A percentile compares a stretch with the other conserved stretches of the same genome.
These are phyloP conservation scores for Bursaphelenchus mucronatus DNA, from an alignment of 1,140 invertebrate genomes.

Conservation along the genomic window DNA sequence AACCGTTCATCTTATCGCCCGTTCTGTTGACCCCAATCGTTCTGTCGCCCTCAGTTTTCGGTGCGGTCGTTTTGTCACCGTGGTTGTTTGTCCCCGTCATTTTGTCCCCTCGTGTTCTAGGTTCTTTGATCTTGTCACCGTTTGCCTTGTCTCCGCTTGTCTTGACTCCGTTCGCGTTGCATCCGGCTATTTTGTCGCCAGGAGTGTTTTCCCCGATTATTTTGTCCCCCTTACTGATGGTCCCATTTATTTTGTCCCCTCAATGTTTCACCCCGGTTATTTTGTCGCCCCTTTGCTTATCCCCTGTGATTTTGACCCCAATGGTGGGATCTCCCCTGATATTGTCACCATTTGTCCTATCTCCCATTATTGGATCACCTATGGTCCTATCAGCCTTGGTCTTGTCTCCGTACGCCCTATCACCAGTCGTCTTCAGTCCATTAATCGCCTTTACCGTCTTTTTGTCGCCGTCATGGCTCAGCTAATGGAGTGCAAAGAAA, in stretches of 20 bases:
- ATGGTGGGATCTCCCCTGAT: slow-evolving; percentile 21
- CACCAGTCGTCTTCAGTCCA: slow-evolving; percentile 21
- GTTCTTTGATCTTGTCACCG: slow-evolving; percentile 42
- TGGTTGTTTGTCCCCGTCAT: slow-evolving; percentile 32
- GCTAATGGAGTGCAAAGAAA: background rate
- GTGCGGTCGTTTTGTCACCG: slow-evolving; percentile 34
- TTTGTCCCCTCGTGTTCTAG: slow-evolving; percentile 30
- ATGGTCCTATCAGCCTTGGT: slow-evolving; percentile 15
- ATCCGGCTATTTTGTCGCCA: slow-evolving; percentile 39
- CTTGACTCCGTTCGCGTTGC: slow-evolving; percentile 23
- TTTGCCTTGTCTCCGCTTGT: slow-evolving; percentile 37
- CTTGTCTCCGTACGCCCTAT: slow-evolving; percentile 20
- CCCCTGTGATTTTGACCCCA: slow-evolving; percentile 2
- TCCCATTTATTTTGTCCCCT: slow-evolving; percentile 23
- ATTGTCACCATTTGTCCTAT: slow-evolving; percentile 32
- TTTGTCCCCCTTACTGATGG: slow-evolving; percentile 23
- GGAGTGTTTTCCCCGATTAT: slow-evolving; percentile 19
- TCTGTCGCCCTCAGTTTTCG: slow-evolving; percentile 41
- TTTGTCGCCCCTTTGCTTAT: slow-evolving; percentile 24
- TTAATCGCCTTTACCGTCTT: slow-evolving; percentile 18
- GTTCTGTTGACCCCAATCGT: slow-evolving; percentile 27
- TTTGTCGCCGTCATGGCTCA: slow-evolving; percentile 18
- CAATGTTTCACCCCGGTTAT: slow-evolving; percentile 40
- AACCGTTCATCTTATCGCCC: slow-evolving; percentile 37
- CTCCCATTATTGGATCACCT: slow-evolving; percentile 29